A percentile compares a stretch with the other conserved stretches of the same genome.
Evolutionary conservation across 2,888 invertebrate genomes (phyloP).

Genomic region (Halictus quadricinctus): DNA sequence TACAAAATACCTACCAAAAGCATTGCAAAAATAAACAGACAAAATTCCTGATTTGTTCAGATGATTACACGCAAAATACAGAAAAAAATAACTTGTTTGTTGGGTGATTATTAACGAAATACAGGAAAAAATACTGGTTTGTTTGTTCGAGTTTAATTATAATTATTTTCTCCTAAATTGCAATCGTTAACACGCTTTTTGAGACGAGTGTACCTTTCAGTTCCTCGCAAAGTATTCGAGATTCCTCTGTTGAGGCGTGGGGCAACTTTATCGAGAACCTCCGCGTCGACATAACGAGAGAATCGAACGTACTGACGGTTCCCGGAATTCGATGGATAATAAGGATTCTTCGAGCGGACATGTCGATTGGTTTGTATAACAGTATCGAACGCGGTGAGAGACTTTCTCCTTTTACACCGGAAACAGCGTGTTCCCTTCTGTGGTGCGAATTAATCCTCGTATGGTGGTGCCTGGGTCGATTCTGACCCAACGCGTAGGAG

Average conservation of each 20-base stretch:
- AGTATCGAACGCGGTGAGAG: neutral
- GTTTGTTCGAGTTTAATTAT: too few relatives aligned
- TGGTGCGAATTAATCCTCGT: neutral
- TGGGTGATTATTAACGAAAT: too few relatives aligned
- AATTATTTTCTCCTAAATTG: neutral
- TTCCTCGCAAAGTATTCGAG: slow-evolving; percentile 36
- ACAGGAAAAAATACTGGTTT: too few relatives aligned
- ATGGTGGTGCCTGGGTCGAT: too few relatives aligned
- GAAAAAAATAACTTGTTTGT: too few relatives aligned
- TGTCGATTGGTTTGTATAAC: neutral
- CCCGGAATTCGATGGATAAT: slow-evolving; percentile 8
- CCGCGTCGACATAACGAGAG: slow-evolving; percentile 33
- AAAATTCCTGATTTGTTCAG: too few relatives aligned
- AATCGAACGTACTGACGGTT: slow-evolving; percentile 38
- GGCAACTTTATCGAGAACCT: slow-evolving; percentile 42
- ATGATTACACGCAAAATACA: too few relatives aligned
- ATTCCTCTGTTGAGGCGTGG: slow-evolving; percentile 23
- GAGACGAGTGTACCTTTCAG: neutral
- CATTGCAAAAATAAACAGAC: too few relatives aligned
- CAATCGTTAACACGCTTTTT: neutral
- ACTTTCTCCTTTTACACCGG: neutral
- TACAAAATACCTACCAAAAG: too few relatives aligned
- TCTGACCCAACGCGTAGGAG: too few relatives aligned
- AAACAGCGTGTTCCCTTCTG: neutral
- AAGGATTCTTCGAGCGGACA: slow-evolving; percentile 3